Evolutionary conservation across 2,797 vertebrate genomes (phyloP).

Genomic region (Notolepis coatsorum): DNA sequence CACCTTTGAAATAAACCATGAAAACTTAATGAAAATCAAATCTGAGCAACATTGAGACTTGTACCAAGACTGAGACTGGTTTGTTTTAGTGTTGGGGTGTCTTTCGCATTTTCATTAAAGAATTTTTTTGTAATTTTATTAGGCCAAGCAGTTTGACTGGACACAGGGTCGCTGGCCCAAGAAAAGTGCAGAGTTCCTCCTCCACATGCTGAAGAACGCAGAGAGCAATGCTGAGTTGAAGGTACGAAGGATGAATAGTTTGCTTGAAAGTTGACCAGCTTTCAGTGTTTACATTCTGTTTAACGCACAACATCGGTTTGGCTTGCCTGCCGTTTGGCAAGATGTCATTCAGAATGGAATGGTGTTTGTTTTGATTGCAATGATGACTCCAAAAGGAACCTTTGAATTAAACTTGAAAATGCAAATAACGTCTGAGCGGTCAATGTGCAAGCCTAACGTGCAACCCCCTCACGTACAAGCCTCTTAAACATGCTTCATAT

Average conservation of each 20-base stretch:
- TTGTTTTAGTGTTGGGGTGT: neutral
- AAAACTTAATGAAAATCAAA: slow-evolving; percentile 74
- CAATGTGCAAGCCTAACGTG: neutral
- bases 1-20: slow-evolving; percentile 89
- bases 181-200: slow-evolving; percentile 95
- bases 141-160: slow-evolving; percentile 98
- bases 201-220: slow-evolving; percentile 98
- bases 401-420: slow-evolving; percentile 71
- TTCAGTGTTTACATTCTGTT: neutral
- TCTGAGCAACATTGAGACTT: slow-evolving; percentile 76
- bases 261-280: neutral
- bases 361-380: slow-evolving; percentile 10
- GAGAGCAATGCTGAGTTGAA: slow-evolving; percentile 98
- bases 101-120: neutral
- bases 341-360: neutral
- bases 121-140: neutral
- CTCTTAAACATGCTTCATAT: too few species aligned
- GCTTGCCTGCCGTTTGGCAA: neutral
- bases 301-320: neutral
- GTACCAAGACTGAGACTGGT: rapidly evolving
- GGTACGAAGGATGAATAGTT: slow-evolving; percentile 67
- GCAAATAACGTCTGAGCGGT: slow-evolving; percentile 39
- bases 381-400: slow-evolving; percentile 68
- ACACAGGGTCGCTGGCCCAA: slow-evolving; percentile 98
- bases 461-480: too few species aligned